Evolutionary conservation across 2,113 vertebrate species (phyloP), one percentile per base, ranked within the genome.

Genomic region (Silurus asotus): DNA sequence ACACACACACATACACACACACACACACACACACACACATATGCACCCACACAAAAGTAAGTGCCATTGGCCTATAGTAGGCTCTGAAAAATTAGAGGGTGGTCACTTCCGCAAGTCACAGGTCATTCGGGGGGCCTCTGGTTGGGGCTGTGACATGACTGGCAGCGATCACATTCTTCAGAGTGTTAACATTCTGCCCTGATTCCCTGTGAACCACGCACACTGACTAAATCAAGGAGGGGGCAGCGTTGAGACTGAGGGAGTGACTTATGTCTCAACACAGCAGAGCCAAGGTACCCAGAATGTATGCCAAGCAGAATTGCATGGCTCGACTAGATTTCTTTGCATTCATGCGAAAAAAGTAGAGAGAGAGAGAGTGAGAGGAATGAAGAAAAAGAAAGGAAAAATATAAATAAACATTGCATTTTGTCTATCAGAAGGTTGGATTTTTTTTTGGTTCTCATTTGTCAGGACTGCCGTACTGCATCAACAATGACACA

Each of bases 181-280:
- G 93, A 94, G 91, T 92, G 92, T 93, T 93, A 93, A 94, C 94
- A 95, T 94, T 95, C 92, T 93, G 90, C 88, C 88, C n/a, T 45
- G 87, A 93, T 93, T 93, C 93, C 91, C 88, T 90, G 82, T 91
- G 90, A 92, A 93, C 91, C 90, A 89, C 90, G 91, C 88, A 92
- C 91, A 93, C 93, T 92, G 89, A 92, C 49, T 84, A 89, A 72
- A 90, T 87, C 84, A 70, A 56, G 88, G 90, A 84, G 17, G 84
- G 45, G 51, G 85, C 89, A 51, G 88, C 92, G 91, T 89, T 92
- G 87, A 84, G 81, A 28, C 56, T 92, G 87, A 79, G 82, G 15
- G 61, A 81, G 69, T 89, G 91, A 58, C 81, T 65, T 84, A 84
- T 64, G 79, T 74, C 25, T 86, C 78, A 81, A 79, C 65, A 77